Conservation (phyloP, 1,140 invertebrate genomes). For the Orchestia grillus region DNA sequence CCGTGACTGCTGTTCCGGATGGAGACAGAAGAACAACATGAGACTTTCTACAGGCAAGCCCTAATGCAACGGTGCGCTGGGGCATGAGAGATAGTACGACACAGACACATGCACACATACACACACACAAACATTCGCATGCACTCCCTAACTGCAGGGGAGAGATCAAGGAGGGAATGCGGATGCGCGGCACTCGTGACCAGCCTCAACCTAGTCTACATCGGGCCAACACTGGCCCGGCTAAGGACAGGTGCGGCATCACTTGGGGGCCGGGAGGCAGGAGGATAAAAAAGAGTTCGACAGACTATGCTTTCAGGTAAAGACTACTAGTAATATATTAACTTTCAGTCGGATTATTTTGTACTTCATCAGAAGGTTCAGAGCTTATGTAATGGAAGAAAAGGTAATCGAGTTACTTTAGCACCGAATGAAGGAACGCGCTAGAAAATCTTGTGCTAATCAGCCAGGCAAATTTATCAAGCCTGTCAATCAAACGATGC, state of each 20-base stretch:
- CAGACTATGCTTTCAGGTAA: neutral
- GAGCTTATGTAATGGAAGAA: neutral
- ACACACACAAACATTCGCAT: neutral
- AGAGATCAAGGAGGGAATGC: constrained; percentile 27
- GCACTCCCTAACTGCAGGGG: neutral
- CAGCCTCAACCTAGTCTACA: neutral
- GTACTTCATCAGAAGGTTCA: neutral
- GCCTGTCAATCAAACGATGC: neutral
- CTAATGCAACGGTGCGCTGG: neutral
- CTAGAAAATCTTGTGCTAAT: neutral
- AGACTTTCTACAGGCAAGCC: neutral
- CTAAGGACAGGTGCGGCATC: neutral
- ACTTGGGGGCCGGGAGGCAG: neutral
- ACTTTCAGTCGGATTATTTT: too few species aligned
- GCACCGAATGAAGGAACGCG: neutral
- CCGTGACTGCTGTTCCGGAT: neutral
- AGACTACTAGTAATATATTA: neutral
- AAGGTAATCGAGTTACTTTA: too few species aligned
- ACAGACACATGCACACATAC: neutral
- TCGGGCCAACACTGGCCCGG: neutral
- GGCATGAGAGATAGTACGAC: neutral
- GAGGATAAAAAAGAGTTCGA: neutral
- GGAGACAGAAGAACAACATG: neutral
- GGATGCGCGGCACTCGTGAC: neutral
- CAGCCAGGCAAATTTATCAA: neutral